Evolutionary conservation across 2,113 vertebrate genomes (phyloP).

Genomic region (Nipponia nippon): DNA sequence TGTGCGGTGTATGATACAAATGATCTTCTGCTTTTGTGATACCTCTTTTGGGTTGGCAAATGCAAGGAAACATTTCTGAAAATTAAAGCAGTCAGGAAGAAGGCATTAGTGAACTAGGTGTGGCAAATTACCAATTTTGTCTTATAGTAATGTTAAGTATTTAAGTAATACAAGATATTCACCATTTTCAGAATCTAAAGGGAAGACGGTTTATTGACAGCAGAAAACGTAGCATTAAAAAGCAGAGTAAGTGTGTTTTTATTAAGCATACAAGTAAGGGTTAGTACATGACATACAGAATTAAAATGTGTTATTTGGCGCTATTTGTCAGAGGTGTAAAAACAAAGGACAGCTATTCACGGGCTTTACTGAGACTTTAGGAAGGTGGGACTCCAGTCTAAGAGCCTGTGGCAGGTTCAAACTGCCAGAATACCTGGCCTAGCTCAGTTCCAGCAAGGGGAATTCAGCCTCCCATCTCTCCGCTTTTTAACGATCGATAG

Average conservation of each 20-base stretch:
- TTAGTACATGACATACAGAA: background rate
- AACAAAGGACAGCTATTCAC: background rate
- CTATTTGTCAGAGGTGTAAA: background rate
- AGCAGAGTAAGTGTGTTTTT: background rate
- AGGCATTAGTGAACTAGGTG: background rate
- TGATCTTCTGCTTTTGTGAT: background rate
- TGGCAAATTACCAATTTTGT: background rate
- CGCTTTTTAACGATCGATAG: background rate
- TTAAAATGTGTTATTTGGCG: background rate
- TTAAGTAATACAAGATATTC: background rate
- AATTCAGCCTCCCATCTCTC: background rate
- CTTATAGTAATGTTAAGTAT: background rate
- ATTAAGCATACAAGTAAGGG: background rate
- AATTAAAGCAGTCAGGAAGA: background rate
- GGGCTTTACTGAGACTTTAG: background rate
- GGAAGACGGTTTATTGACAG: background rate
- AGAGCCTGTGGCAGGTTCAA: background rate
- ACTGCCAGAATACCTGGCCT: background rate
- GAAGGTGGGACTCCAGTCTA: background rate
- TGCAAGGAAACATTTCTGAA: background rate
- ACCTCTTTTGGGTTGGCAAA: background rate
- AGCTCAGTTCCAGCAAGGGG: background rate
- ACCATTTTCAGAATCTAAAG: background rate
- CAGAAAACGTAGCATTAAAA: background rate
- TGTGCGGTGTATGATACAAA: fast-evolving